A percentile compares a stretch with the other conserved stretches of the same genome.
These are phyloP conservation scores for Lithosia quadra DNA, from an alignment of 2,888 invertebrate genomes.

Conservation along the genomic window DNA sequence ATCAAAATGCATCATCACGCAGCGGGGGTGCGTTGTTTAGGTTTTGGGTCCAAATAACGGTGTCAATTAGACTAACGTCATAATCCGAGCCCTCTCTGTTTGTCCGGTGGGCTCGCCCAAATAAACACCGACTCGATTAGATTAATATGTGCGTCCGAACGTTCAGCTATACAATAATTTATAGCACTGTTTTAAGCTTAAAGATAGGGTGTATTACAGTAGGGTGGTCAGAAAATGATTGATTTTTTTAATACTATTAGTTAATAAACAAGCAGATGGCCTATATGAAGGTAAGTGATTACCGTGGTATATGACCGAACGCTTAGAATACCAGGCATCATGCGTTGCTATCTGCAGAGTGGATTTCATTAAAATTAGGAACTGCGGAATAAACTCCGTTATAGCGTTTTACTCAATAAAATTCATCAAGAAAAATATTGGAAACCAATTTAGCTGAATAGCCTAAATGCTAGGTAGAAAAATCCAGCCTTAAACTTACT, in stretches of 20 bases:
- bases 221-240: background rate
- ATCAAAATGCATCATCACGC: slow-evolving; percentile 79
- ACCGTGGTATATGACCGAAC: background rate
- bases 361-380: background rate
- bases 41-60: slow-evolving; percentile 71
- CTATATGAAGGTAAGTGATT: background rate
- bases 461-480: too few species aligned
- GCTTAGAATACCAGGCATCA: background rate
- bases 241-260: background rate
- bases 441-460: background rate
- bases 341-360: background rate
- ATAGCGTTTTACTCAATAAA: too few species aligned
- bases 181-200: slow-evolving; percentile 36
- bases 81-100: slow-evolving; percentile 75
- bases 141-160: slow-evolving; percentile 62
- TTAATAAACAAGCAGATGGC: background rate
- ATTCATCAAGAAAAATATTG: background rate
- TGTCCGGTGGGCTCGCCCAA: slow-evolving; percentile 60
- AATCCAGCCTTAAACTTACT: too few species aligned
- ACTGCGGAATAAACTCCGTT: background rate
- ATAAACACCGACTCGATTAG: slow-evolving; percentile 70
- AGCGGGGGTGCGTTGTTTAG: slow-evolving; percentile 67
- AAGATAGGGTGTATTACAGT: slow-evolving; percentile 10
- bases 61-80: slow-evolving; percentile 82
- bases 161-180: slow-evolving; percentile 44